Evolutionary conservation across 2,797 vertebrate species (phyloP).

Genomic region (Gymnothorax javanicus): DNA sequence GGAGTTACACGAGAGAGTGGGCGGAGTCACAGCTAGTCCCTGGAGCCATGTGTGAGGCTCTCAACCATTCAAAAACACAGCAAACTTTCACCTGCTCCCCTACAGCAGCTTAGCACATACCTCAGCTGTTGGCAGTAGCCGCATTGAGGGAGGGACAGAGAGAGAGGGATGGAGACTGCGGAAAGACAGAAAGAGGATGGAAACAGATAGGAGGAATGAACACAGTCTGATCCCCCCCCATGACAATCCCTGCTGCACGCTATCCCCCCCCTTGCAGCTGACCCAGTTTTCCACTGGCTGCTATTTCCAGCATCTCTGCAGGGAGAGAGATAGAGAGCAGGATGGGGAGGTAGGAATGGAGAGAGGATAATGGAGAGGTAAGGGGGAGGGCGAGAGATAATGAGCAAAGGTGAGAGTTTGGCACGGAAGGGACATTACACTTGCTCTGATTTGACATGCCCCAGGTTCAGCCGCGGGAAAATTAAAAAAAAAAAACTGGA

Average conservation of each 20-base stretch:
- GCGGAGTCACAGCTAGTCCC: background rate
- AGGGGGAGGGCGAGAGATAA: background rate
- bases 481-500: background rate
- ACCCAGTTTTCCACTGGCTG: slow-evolving; percentile 73
- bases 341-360: slow-evolving; percentile 49
- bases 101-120: background rate
- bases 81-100: background rate
- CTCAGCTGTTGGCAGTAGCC: background rate
- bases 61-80: background rate
- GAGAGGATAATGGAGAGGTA: background rate
- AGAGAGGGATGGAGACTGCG: background rate
- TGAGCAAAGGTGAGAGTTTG: slow-evolving; percentile 16
- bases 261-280: slow-evolving; percentile 57
- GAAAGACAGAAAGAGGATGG: slow-evolving; percentile 10
- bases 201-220: background rate
- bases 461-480: background rate
- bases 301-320: slow-evolving; percentile 73
- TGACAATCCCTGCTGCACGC: slow-evolving; percentile 40
- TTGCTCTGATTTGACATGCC: background rate
- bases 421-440: background rate
- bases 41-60: background rate
- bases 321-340: slow-evolving; percentile 53
- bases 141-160: background rate
- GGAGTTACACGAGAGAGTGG: too few species aligned
- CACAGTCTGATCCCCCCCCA: slow-evolving; percentile 2